Evolutionary conservation across 1,140 invertebrate genomes (phyloP), one percentile per base, ranked within the genome.

Genomic region (Drosophila melanogaster): DNA sequence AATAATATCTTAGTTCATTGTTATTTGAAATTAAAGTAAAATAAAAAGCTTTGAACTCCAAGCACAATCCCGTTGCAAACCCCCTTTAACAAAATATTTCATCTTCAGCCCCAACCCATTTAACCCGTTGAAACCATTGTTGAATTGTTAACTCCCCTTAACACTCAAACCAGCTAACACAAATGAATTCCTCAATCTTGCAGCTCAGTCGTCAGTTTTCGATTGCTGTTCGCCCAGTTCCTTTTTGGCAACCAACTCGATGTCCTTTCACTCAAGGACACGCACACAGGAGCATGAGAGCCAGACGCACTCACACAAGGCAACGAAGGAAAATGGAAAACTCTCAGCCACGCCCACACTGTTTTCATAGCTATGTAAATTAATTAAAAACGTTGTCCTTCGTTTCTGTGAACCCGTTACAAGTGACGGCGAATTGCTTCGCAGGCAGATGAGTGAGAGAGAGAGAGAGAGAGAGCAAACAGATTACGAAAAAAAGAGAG

Each of bases 351-450:
- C 55, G 26, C 70, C 50, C 37, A 46, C 37, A 46, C 58, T 19
- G 41, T 41, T 44, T 60, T 37, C 50, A 38, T 17, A 46, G 64
- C 30, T 30, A 30, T 30, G 54, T 58, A 75, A 86, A 81, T 80
- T 86, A 86, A 86, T 86, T 86, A 86, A 86, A 78, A 80, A 75
- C 55, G 74, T 75, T 49, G 38, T 30, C 43, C 62, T 24, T 7
- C 2, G 22, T 35, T 64, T 41, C 78, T 86, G 81, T 5, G 65
- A 62, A 75, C 81, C 81, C 86, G 75, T 50, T 86, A 62, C 81
- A 86, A 86, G 78, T 81, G 83, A 74, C 81, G 77, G 74, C 56
- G 66, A 85, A 75, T 81, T 81, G 78, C 59, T 61, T 76, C 44
- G 53, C 33, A 41, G 60, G 47, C 40, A 41, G 43, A 19, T 53